Percentiles rank a stretch among this genome's conserved stretches.
phyloP scores from a whole-genome alignment of 1,140 invertebrate genomes.

The Cotesia vestalis region DNA sequence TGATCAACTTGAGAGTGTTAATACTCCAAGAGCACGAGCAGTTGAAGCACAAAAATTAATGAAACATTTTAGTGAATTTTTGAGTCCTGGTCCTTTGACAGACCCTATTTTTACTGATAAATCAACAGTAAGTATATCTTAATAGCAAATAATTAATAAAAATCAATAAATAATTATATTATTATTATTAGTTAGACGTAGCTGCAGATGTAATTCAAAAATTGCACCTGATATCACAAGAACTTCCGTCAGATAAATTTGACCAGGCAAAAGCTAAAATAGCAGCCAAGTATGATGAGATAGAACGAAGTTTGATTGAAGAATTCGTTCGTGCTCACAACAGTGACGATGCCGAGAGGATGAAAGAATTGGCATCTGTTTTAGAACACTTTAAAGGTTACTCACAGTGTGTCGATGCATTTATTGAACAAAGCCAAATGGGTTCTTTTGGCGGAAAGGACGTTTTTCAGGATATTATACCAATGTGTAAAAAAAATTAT shows the following conservation, averaged over 20 bases:
- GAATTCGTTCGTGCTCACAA: slow-evolving; percentile 92
- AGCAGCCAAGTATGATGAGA: slow-evolving; percentile 92
- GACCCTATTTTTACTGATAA: slow-evolving; percentile 90
- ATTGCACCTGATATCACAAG: slow-evolving; percentile 93
- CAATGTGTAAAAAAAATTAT: slow-evolving; percentile 89
- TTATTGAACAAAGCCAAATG: slow-evolving; percentile 96
- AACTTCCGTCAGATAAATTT: slow-evolving; percentile 88
- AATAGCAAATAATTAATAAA: slow-evolving; percentile 30
- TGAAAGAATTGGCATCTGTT: slow-evolving; percentile 93
- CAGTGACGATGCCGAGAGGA: slow-evolving; percentile 82
- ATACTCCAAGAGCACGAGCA: slow-evolving; percentile 90
- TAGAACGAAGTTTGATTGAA: slow-evolving; percentile 92
- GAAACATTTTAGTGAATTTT: slow-evolving; percentile 92
- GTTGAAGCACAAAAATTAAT: slow-evolving; percentile 95
- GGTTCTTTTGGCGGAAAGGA: slow-evolving; percentile 81
- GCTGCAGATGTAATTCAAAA: slow-evolving; percentile 99
- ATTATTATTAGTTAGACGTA: slow-evolving; percentile 79
- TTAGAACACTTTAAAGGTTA: slow-evolving; percentile 97
- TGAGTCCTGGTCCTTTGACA: slow-evolving; percentile 84
- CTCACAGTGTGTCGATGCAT: slow-evolving; percentile 94
- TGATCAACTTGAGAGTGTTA: slow-evolving; percentile 96
- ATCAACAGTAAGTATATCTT: slow-evolving; percentile 71
- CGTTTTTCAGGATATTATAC: slow-evolving; percentile 90
- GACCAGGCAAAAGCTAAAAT: slow-evolving; percentile 91
- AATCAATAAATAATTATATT: slow-evolving; percentile 32